Evolutionary conservation across 2,797 vertebrate genomes (phyloP).

Genomic region (Calcarius lapponicus): DNA sequence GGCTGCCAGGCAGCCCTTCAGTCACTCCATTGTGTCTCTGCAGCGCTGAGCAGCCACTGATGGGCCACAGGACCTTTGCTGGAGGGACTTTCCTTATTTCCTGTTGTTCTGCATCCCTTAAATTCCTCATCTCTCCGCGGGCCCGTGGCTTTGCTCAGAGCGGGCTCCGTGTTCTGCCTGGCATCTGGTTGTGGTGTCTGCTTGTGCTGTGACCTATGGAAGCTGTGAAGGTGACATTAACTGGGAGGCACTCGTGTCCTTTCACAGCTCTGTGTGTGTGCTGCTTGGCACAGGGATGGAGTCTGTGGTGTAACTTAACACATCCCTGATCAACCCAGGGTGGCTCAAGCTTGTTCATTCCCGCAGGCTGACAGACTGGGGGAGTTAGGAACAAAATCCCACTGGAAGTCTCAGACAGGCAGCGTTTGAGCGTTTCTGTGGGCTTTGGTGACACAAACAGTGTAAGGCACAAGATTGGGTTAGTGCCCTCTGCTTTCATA

Average conservation of each 20-base stretch:
- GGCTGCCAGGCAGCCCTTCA: neutral
- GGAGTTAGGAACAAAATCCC: neutral
- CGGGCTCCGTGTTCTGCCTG: neutral
- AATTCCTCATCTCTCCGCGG: neutral
- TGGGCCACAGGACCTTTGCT: neutral
- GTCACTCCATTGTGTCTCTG: neutral
- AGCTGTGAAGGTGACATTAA: slow-evolving; percentile 63
- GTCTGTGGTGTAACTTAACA: neutral
- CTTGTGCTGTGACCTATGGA: slow-evolving; percentile 19
- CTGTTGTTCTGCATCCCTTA: neutral
- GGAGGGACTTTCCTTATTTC: neutral
- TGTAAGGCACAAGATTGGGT: neutral
- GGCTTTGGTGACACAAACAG: neutral
- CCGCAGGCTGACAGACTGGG: neutral
- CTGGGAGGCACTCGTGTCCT: slow-evolving; percentile 9
- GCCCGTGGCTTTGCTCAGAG: neutral
- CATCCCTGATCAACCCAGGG: neutral
- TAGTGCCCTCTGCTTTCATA: neutral
- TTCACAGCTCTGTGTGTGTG: neutral
- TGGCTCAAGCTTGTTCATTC: neutral
- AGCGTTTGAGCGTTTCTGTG: neutral
- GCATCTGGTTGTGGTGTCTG: neutral
- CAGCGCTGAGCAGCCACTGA: neutral
- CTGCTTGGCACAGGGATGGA: neutral
- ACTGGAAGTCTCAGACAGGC: neutral